phyloP scores from a whole-genome alignment of 23 tunicate species.

The Ascidia mentula region DNA sequence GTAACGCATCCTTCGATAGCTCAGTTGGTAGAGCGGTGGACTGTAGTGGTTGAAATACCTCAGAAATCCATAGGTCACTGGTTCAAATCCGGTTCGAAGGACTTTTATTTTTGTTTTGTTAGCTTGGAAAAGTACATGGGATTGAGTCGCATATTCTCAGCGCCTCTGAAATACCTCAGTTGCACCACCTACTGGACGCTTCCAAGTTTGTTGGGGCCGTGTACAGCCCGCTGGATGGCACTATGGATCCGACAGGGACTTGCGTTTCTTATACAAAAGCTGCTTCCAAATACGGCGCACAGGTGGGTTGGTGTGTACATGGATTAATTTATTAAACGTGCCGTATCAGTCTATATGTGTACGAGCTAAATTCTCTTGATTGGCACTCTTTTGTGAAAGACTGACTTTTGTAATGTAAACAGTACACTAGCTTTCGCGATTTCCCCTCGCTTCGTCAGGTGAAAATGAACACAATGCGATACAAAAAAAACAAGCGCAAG shows the following conservation, averaged over 20 bases:
- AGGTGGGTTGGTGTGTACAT: constrained; percentile 20
- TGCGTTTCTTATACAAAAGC: constrained; percentile 72
- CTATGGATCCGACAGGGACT: constrained; percentile 86
- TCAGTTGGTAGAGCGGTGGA: constrained; percentile 24
- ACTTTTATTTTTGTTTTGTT: not conserved
- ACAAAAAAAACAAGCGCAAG: too few species aligned
- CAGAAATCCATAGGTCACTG: not conserved
- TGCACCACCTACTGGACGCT: constrained; percentile 72
- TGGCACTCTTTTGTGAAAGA: too few species aligned
- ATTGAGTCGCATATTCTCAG: constrained; percentile 60
- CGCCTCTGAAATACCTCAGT: constrained; percentile 49
- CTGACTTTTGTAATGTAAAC: too few species aligned
- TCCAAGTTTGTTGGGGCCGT: constrained; percentile 56
- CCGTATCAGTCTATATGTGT: too few species aligned
- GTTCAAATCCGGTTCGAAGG: constrained; percentile 13
- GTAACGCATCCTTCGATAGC: not conserved
- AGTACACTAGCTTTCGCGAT: too few species aligned
- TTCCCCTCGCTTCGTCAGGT: too few species aligned
- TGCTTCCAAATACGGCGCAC: constrained; percentile 74
- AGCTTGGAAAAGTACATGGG: constrained; percentile 68
- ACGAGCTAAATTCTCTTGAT: too few species aligned
- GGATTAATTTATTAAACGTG: too few species aligned
- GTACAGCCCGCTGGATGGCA: constrained; percentile 83
- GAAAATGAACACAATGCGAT: too few species aligned
- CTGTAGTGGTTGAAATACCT: not conserved